Percentiles rank a stretch among this genome's conserved stretches.
Evolutionary conservation across 2,113 vertebrate genomes (phyloP).

Genomic region (Regulus satrapa): DNA sequence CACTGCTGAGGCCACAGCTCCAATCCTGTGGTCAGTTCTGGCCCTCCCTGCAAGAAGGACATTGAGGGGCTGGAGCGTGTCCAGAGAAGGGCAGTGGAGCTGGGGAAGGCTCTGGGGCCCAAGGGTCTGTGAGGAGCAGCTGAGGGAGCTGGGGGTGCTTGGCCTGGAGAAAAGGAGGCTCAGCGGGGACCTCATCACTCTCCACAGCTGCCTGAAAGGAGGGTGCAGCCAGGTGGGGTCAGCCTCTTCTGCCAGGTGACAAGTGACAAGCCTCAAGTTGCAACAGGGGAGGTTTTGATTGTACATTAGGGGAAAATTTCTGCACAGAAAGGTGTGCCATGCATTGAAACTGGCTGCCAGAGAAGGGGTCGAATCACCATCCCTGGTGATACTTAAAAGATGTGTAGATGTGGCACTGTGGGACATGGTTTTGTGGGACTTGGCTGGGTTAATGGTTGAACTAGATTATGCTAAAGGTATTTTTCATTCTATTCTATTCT

Average conservation of each 20-base stretch:
- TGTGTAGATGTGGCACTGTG: background rate
- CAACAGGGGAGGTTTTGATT: background rate
- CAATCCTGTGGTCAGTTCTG: accelerated
- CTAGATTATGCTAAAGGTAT: background rate
- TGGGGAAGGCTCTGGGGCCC: background rate
- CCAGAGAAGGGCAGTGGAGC: background rate
- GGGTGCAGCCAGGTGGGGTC: accelerated
- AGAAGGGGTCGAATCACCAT: background rate
- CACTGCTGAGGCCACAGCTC: background rate
- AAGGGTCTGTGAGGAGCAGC: background rate
- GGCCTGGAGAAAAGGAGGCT: background rate
- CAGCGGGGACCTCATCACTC: accelerated
- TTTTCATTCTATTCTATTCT: background rate
- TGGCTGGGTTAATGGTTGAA: background rate
- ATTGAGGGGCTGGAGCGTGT: background rate
- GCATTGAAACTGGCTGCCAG: background rate
- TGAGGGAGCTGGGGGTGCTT: background rate
- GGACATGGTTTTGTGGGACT: background rate
- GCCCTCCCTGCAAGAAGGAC: background rate
- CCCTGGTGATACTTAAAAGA: background rate
- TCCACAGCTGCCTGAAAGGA: accelerated
- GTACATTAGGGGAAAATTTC: background rate
- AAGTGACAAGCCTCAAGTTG: background rate
- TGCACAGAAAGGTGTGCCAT: background rate
- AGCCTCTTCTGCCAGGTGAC: accelerated